Conservation (phyloP, 2,888 invertebrate genomes). For the Disparrhopalites patrizii region DNA sequence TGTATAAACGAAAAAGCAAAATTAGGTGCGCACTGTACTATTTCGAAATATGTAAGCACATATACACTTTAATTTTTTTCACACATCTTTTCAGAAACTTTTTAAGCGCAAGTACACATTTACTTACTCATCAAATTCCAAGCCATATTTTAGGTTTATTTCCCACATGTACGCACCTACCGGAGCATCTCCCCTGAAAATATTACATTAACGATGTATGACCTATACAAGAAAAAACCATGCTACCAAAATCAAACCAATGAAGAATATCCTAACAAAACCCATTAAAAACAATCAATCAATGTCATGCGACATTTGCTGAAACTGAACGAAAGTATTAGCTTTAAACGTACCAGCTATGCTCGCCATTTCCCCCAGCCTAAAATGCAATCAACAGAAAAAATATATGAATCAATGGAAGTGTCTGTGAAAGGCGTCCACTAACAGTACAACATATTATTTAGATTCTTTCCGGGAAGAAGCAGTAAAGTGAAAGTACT, state of each 20-base stretch:
- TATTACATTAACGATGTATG: background rate
- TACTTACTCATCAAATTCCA: conserved; percentile 57
- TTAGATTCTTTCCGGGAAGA: no score
- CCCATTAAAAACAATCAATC: background rate
- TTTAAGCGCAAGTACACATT: background rate
- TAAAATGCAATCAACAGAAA: background rate
- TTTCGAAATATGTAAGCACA: no score
- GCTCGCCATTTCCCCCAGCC: background rate
- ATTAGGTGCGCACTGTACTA: no score
- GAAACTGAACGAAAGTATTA: no score
- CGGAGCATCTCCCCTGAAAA: conserved; percentile 93
- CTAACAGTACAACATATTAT: no score
- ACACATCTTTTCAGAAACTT: no score
- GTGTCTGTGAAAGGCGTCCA: no score
- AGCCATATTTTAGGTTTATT: conserved; percentile 65
- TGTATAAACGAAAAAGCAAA: no score
- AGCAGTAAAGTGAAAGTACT: conserved; percentile 50
- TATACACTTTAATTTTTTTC: no score
- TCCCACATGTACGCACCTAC: conserved; percentile 96
- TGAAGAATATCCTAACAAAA: background rate
- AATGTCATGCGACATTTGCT: no score
- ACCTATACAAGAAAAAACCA: no score
- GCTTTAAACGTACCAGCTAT: conserved; percentile 88
- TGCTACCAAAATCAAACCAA: no score
- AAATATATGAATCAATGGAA: background rate